A percentile compares a stretch with the other conserved stretches of the same genome.
Conservation (phyloP, 2,113 vertebrate species). For the Chionodraco myersi region DNA sequence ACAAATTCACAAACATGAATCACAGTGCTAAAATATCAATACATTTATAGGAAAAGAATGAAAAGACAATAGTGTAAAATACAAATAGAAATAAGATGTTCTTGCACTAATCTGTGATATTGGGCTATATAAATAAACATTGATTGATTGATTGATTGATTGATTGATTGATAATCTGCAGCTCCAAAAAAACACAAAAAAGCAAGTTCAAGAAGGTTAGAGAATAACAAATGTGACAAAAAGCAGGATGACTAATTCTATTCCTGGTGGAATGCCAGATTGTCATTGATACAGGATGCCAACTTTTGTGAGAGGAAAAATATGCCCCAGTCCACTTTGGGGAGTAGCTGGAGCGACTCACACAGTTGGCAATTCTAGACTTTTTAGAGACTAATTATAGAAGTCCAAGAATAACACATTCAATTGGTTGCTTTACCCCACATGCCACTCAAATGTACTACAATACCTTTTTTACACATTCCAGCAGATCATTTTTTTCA, state of each 20-base stretch:
- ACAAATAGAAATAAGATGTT: no score
- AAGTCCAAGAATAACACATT: neutral
- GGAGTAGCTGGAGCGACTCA: constrained; percentile 14
- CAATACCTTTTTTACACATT: neutral
- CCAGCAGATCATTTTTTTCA: neutral
- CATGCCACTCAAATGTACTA: neutral
- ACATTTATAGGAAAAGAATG: no score
- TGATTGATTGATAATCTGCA: no score
- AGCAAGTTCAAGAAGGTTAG: constrained; percentile 1
- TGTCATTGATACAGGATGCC: neutral
- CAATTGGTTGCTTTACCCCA: neutral
- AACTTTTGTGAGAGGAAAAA: constrained; percentile 1
- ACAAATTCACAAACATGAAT: no score
- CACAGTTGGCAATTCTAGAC: neutral
- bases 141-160: no score
- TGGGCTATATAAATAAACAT: no score
- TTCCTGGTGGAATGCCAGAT: neutral
- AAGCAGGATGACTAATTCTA: neutral
- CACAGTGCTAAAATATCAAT: no score
- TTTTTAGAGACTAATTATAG: constrained; percentile 17
- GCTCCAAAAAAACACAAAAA: neutral
- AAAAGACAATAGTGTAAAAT: no score
- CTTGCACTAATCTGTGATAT: no score
- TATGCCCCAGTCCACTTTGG: constrained; percentile 5
- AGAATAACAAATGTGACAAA: neutral